Percentiles rank a stretch among this genome's conserved stretches.
phyloP scores from a whole-genome alignment of 1,140 invertebrate genomes.

The Pseudomyrmex gracilis region DNA sequence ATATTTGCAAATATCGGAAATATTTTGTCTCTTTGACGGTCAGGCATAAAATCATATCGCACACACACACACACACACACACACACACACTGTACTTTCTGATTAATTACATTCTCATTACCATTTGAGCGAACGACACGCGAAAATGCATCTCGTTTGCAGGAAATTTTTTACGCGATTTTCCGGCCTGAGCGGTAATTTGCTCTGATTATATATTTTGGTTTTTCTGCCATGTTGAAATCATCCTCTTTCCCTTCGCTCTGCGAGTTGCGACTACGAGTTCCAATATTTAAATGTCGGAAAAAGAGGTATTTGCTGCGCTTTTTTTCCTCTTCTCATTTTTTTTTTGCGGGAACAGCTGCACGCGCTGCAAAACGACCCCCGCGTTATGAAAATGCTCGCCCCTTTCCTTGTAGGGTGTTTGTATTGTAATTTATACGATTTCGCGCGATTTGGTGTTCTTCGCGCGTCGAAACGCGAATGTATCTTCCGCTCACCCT shows the following conservation, averaged over 20 bases:
- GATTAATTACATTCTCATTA: constrained; percentile 56
- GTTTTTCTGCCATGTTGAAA: constrained; percentile 39
- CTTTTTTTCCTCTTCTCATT: background rate
- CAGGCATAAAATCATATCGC: background rate
- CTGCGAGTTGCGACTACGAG: background rate
- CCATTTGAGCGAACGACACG: background rate
- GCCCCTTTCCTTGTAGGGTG: no score
- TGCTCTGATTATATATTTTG: constrained; percentile 9
- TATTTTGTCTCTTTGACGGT: background rate
- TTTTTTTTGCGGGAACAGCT: constrained; percentile 32
- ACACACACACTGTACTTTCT: no score
- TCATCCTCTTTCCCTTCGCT: background rate
- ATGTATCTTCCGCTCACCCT: constrained; percentile 22
- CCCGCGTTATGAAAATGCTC: constrained; percentile 10
- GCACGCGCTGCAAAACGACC: constrained; percentile 5
- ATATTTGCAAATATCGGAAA: constrained; percentile 1
- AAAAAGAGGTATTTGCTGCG: background rate
- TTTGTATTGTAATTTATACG: constrained; percentile 39
- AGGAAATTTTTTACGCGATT: constrained; percentile 42
- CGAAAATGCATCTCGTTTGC: background rate
- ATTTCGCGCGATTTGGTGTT: constrained; percentile 19
- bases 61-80: no score
- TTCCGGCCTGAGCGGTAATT: constrained; percentile 10
- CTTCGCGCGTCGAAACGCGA: constrained; percentile 28
- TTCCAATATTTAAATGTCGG: constrained; percentile 49